phyloP scores from a whole-genome alignment of 1,140 invertebrate genomes.

The Brachionus calyciflorus region DNA sequence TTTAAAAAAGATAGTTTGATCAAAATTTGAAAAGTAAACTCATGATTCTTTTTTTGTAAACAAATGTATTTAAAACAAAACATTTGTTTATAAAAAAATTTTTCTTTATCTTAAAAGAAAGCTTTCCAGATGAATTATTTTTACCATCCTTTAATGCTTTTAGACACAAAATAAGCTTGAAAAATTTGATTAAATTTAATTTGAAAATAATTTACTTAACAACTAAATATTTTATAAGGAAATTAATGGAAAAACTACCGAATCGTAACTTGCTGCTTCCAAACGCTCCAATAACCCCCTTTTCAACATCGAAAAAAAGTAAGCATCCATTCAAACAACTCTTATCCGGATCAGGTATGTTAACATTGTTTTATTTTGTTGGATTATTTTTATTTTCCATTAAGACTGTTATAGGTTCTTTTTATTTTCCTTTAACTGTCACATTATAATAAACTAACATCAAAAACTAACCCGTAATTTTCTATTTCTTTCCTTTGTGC shows the following conservation, averaged over 20 bases:
- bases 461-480: not conserved
- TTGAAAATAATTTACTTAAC: too few species aligned
- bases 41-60: too few species aligned
- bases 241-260: conserved; percentile 37
- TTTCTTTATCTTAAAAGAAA: too few species aligned
- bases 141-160: too few species aligned
- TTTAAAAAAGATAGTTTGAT: too few species aligned
- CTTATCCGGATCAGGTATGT: conserved; percentile 31
- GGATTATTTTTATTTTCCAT: too few species aligned
- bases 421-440: not conserved
- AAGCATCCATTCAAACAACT: conserved; percentile 39
- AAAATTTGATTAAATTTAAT: too few species aligned
- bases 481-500: not conserved
- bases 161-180: too few species aligned
- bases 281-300: conserved; percentile 33
- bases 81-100: too few species aligned
- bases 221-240: not conserved
- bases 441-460: not conserved
- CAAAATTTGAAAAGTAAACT: too few species aligned
- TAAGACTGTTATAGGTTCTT: not conserved
- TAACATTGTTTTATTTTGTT: not conserved
- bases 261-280: conserved; percentile 14
- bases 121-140: too few species aligned
- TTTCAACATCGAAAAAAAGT: conserved; percentile 31
- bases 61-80: too few species aligned